Evolutionary conservation across 2,888 invertebrate genomes (phyloP), one percentile per base, ranked within the genome.

Genomic region (Steinernema scapterisci): DNA sequence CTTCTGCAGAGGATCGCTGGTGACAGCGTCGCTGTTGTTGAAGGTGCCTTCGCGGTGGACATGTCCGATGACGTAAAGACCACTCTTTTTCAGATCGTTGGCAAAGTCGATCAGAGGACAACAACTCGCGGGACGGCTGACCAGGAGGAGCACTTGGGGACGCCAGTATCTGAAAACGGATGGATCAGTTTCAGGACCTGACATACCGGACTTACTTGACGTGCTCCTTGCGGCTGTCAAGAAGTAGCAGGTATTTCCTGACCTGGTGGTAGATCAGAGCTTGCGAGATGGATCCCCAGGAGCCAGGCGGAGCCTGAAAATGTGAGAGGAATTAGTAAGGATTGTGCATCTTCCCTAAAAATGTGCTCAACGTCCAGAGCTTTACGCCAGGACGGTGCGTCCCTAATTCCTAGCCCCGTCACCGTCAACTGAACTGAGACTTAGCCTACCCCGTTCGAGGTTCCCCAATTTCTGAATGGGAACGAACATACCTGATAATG

Each of bases 271-370:
- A 99, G 88, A 99, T 97, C 25, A 99, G 91, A n/a, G 99, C 87
- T 90, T 99, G 99, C 21, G 95, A 95, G 82, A 99, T 95, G 73
- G 95, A 95, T 44, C 99, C 99, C 97, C 99, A 99, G 80, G 91
- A 91, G 19, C 93, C 93, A 23, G 82, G 82, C 0, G 87, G 87
- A 0, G 87, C 87, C 79, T 83, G 72, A 6, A 73, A 44, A 16
- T 19, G 25, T 19, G 16, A 70, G 38, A 63, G n/a, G 19, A n/a
- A 75, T 45, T 27, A 31, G n/a, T 74, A n/a, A 16, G 38, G 23
- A 71, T 46, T n/a, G n/a, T n/a, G n/a, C n/a, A n/a, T n/a, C n/a
- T n/a, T n/a, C n/a, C n/a, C n/a, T n/a, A n/a, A n/a, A n/a, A n/a
- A n/a, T n/a, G n/a, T n/a, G n/a, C n/a, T n/a, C n/a, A n/a, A n/a